Percentiles rank a stretch among this genome's conserved stretches.
These are phyloP conservation scores for Masnerella sp. DNA, from an alignment of 2,888 invertebrate species.

Conservation along the genomic window DNA sequence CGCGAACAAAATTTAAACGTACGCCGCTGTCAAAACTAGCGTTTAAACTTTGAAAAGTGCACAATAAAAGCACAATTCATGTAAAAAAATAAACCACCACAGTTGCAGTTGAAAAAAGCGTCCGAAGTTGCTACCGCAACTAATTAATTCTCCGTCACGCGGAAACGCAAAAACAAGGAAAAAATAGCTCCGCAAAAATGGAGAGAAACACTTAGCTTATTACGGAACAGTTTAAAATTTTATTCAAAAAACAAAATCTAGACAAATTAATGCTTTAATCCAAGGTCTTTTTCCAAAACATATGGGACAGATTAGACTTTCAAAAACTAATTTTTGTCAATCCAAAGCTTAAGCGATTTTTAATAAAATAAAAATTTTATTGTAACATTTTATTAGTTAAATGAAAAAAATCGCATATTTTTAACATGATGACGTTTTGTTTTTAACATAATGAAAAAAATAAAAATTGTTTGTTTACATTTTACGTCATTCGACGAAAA, in stretches of 20 bases:
- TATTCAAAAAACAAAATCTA: not conserved
- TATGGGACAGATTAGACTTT: too few species aligned
- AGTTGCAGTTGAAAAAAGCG: slow-evolving; percentile 30
- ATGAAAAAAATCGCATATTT: too few species aligned
- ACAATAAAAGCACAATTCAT: slow-evolving; percentile 38
- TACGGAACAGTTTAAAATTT: slow-evolving; percentile 19
- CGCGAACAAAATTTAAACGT: slow-evolving; percentile 14
- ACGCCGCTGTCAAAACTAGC: slow-evolving; percentile 17
- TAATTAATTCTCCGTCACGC: slow-evolving; percentile 45
- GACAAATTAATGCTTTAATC: not conserved
- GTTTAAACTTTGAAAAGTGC: slow-evolving; percentile 22
- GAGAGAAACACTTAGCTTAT: slow-evolving; percentile 30
- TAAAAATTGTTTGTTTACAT: too few species aligned
- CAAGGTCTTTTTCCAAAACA: not conserved
- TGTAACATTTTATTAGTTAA: not conserved
- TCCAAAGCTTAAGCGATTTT: too few species aligned
- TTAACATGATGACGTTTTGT: too few species aligned
- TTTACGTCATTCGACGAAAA: too few species aligned
- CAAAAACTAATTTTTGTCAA: too few species aligned
- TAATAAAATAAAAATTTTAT: not conserved
- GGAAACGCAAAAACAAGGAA: slow-evolving; percentile 34
- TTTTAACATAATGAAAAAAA: too few species aligned
- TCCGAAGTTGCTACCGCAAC: slow-evolving; percentile 38
- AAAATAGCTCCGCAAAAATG: slow-evolving; percentile 26
- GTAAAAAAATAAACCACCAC: slow-evolving; percentile 46